Base-by-base conservation (phyloP, 2,797 vertebrate species). In the Babyrousa celebensis region DNA sequence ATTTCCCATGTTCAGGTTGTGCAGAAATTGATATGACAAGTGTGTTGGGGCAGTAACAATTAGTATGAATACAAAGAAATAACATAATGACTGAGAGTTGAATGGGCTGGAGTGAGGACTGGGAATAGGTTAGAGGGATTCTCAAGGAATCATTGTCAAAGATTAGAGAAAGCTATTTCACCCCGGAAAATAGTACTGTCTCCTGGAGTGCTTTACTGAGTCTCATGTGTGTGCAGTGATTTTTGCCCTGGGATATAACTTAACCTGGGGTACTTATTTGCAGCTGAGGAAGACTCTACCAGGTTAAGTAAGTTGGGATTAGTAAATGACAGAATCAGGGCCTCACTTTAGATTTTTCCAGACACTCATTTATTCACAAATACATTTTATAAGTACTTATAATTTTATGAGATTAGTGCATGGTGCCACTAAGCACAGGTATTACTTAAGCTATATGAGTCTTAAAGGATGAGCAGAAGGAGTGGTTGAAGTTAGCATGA, bases 41-140 rank as follows among this genome's bases (percentile, higher is more conserved):
- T 63, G 32, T 79, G 4, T 70, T 88, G 8, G 84, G 25, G 12
- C 67, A 75, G 29, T 62, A 54, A 43, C 29, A 92, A 29, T 95
- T n/a, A 80, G 58, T 52, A 63, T n/a, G 40, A 32, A 72, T 90
- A 40, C 86, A 87, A 77, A 92, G 58, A 93, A 87, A 63, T 52
- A 60, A 36, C 10, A 32, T 25, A 70, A 75, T 65, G 29, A 63
- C 52, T 25, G 16, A 67, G 56, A 95, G 56, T 58, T 48, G 23
- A 43, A 18, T 78, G 79, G 67, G 20, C n/a, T 83, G 23, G 27
- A 62, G 21, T 32, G 20, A 56, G 68, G 12, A 60, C 12, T 15
- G 25, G 84, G 20, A 27, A 74, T 40, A 78, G 54, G 36, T 71
- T 83, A 94, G 89, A 96, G 20, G 32, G 25, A 29, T 87, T 82